Evolutionary conservation across 2,113 vertebrate genomes (phyloP).

Genomic region (Ancistrus triradiatus): DNA sequence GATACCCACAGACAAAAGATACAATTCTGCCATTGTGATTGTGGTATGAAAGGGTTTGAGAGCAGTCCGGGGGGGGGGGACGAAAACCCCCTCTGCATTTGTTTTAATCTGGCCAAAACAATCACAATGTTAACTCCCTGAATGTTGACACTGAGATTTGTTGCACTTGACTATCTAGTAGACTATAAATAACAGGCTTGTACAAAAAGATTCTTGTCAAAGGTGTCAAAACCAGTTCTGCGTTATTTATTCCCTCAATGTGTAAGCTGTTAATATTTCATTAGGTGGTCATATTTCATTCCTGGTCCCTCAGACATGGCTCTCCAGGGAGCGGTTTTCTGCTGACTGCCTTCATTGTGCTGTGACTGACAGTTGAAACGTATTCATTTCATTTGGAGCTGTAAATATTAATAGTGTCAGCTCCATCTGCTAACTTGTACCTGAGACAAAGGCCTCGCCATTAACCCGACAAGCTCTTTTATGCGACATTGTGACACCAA

Average conservation of each 20-base stretch:
- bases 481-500: constrained; percentile 35
- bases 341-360: constrained; percentile 45
- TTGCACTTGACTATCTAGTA: constrained; percentile 14
- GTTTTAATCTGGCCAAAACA: constrained; percentile 9
- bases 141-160: constrained; percentile 1
- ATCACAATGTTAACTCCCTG: constrained; percentile 6
- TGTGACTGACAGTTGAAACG: constrained; percentile 43
- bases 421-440: constrained; percentile 46
- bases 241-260: constrained; percentile 41
- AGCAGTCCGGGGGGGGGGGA: background rate
- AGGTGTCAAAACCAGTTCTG: constrained; percentile 33
- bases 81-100: background rate
- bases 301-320: constrained; percentile 20
- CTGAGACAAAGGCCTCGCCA: constrained; percentile 40
- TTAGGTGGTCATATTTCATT: too few species aligned
- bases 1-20: constrained; percentile 6
- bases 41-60: background rate
- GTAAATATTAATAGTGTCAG: constrained; percentile 52
- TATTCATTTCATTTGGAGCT: constrained; percentile 48
- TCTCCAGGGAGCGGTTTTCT: constrained; percentile 38
- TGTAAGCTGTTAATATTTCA: constrained; percentile 48
- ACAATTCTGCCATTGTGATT: constrained; percentile 3
- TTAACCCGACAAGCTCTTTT: constrained; percentile 40
- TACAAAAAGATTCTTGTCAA: constrained; percentile 26
- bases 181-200: constrained; percentile 26